Conservation (phyloP, 2,797 vertebrate genomes). For the Liasis olivaceus region DNA sequence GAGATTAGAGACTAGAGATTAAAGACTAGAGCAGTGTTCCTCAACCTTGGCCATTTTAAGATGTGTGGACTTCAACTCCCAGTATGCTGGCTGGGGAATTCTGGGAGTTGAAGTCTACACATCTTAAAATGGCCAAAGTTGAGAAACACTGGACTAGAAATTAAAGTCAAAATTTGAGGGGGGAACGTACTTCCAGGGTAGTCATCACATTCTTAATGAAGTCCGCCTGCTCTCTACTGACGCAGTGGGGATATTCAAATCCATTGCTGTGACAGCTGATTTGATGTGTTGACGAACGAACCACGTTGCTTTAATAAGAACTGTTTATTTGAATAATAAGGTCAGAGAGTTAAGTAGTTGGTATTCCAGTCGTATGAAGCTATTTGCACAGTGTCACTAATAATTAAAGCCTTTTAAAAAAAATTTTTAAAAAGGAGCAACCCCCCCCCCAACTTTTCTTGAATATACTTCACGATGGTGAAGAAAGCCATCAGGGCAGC, state of each 20-base stretch:
- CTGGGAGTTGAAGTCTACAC: neutral
- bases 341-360: constrained; percentile 84
- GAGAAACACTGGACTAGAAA: neutral
- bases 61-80: too few relatives aligned
- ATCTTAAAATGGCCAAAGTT: neutral
- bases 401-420: constrained; percentile 88
- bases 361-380: constrained; percentile 79
- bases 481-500: constrained; percentile 84
- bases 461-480: constrained; percentile 81
- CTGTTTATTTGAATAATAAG: constrained; percentile 83
- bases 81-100: neutral
- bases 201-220: neutral
- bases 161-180: neutral
- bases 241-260: constrained; percentile 48
- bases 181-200: constrained; percentile 9
- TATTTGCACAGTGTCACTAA: constrained; percentile 85
- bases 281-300: constrained; percentile 55
- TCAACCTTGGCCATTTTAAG: too few relatives aligned
- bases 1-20: fast-evolving
- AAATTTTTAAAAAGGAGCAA: constrained; percentile 48
- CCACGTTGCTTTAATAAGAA: constrained; percentile 70
- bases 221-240: constrained; percentile 39
- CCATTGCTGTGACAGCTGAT: constrained; percentile 59
- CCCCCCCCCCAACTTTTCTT: constrained; percentile 68
- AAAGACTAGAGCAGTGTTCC: neutral